Conservation (phyloP, 2,113 vertebrate genomes). For the Cyphomyrus plagiostoma region DNA sequence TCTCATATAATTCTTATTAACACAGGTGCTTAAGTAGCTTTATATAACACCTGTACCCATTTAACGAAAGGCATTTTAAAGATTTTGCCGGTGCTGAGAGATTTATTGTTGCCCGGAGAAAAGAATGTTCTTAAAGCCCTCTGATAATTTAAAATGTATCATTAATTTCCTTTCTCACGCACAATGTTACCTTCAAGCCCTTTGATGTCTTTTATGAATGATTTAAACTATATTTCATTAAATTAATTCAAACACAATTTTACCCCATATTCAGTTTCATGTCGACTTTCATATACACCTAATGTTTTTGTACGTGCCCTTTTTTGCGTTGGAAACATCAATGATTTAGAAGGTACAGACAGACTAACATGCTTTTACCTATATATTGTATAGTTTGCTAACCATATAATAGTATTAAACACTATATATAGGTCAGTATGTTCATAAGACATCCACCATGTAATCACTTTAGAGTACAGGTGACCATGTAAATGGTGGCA, state of each 20-base stretch:
- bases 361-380: background rate
- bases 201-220: conserved; percentile 3
- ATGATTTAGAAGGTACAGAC: background rate
- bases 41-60: conserved; percentile 1
- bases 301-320: background rate
- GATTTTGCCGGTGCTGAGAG: background rate
- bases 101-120: background rate
- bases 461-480: background rate
- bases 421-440: background rate
- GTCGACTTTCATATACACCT: background rate
- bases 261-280: background rate
- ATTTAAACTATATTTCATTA: conserved; percentile 1
- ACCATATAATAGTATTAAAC: background rate
- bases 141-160: background rate
- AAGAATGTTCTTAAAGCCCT: background rate
- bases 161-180: background rate
- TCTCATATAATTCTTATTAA: background rate
- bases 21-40: background rate
- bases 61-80: background rate
- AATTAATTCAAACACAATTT: background rate
- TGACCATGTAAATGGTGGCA: background rate
- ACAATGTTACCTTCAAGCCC: background rate
- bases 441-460: background rate
- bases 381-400: background rate
- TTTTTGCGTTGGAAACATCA: background rate